Conservation (phyloP, 30 jellyfish, hydroid and myxozoan species). For the Turritopsis dohrnii region DNA sequence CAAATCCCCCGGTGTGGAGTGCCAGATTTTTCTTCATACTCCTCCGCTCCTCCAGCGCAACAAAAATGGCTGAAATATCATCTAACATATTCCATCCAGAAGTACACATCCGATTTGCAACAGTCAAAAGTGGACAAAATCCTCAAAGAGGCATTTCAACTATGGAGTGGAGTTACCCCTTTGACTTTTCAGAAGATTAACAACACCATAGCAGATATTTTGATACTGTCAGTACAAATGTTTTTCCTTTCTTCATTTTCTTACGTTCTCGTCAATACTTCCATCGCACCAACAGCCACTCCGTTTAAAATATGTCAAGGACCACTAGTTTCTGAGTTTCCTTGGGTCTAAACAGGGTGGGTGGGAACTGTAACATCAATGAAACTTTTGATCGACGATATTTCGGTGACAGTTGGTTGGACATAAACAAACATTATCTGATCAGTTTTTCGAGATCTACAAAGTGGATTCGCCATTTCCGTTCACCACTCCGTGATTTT, state of each 20-base stretch:
- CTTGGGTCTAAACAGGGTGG: no score
- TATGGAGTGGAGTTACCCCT: slow-evolving; percentile 15
- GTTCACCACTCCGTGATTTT: no score
- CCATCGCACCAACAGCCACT: no score
- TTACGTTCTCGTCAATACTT: no score
- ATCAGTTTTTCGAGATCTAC: no score
- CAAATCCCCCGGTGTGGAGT: background rate
- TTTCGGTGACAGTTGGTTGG: no score
- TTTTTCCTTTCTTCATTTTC: background rate
- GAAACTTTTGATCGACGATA: no score
- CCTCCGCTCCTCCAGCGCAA: background rate
- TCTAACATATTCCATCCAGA: background rate
- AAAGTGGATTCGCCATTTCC: no score
- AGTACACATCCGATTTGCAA: slow-evolving; percentile 1
- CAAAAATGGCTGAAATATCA: slow-evolving; percentile 1
- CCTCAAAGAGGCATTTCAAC: slow-evolving; percentile 16
- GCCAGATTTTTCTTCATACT: background rate
- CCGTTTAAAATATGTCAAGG: no score
- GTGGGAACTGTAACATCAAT: no score
- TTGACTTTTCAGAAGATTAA: background rate
- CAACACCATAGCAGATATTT: background rate
- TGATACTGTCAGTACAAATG: background rate
- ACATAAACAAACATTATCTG: no score
- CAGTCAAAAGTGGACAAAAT: background rate
- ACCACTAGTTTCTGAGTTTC: no score